These are phyloP conservation scores for Ceratosolen solmsi DNA, from an alignment of 1,140 invertebrate species.

Conservation along the genomic window DNA sequence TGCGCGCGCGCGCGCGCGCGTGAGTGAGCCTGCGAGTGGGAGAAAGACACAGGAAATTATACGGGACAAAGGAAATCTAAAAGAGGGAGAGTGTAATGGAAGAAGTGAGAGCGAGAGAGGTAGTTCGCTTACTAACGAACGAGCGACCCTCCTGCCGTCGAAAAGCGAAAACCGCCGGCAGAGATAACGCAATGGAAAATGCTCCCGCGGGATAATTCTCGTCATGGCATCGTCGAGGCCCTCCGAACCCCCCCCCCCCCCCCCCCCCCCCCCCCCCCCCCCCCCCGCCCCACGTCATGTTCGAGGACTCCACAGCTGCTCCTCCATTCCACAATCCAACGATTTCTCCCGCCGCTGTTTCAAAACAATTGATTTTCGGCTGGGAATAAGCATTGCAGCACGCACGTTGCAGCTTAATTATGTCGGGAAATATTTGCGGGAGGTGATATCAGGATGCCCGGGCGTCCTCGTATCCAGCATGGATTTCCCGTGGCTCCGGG, in stretches of 20 bases:
- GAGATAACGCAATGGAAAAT: conserved; percentile 48
- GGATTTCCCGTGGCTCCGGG: not conserved
- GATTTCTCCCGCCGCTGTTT: not conserved
- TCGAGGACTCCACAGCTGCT: conserved; percentile 18
- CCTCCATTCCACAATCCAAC: too few species aligned
- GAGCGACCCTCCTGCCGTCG: conserved; percentile 25
- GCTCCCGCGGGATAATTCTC: conserved; percentile 43
- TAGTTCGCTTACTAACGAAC: conserved; percentile 39
- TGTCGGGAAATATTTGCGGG: conserved; percentile 9
- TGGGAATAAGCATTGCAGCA: not conserved
- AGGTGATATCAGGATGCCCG: not conserved
- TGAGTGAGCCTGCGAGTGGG: not conserved
- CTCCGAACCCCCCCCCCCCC: not conserved
- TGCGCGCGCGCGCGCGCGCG: not conserved
- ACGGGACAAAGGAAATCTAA: conserved; percentile 18
- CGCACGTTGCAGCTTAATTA: conserved; percentile 17
- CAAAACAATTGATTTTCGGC: conserved; percentile 46
- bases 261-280: not conserved
- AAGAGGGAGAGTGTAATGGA: not conserved
- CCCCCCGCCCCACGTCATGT: not conserved
- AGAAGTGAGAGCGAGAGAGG: not conserved
- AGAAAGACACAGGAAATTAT: not conserved
- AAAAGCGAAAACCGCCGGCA: conserved; percentile 39
- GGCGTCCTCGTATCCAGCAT: not conserved
- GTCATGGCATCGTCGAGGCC: conserved; percentile 12